These are phyloP conservation scores for Gopherus flavomarginatus DNA, from an alignment of 2,113 vertebrate genomes.

Conservation along the genomic window DNA sequence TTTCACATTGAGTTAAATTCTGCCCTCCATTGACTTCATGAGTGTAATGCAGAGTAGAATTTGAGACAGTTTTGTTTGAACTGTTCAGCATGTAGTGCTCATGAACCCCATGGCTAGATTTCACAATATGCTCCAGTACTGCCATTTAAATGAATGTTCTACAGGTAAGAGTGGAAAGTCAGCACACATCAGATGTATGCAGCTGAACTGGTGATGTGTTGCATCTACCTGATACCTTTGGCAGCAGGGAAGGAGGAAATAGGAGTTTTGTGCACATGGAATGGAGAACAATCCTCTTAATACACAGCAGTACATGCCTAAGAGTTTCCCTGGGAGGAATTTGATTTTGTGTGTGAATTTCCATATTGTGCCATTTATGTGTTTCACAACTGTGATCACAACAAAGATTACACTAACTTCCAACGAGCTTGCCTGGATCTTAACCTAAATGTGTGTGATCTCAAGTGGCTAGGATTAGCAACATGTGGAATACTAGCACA, in stretches of 20 bases:
- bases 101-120: accelerated
- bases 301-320: neutral
- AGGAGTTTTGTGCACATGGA: neutral
- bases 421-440: neutral
- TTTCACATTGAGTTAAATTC: no score
- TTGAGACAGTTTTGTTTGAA: accelerated
- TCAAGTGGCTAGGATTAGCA: accelerated
- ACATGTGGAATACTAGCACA: neutral
- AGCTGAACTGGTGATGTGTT: accelerated
- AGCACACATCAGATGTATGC: accelerated
- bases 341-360: neutral
- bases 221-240: neutral
- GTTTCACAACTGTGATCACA: accelerated
- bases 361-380: accelerated
- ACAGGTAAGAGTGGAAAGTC: accelerated
- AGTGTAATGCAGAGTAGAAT: neutral
- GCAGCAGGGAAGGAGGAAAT: neutral
- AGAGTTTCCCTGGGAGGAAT: neutral
- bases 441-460: neutral
- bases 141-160: neutral
- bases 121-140: accelerated
- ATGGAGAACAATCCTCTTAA: accelerated
- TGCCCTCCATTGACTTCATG: neutral
- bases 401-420: neutral
- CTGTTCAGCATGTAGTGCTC: accelerated